Evolutionary conservation across 2,113 vertebrate genomes (phyloP), one percentile per base, ranked within the genome.

Genomic region (Balaeniceps rex): DNA sequence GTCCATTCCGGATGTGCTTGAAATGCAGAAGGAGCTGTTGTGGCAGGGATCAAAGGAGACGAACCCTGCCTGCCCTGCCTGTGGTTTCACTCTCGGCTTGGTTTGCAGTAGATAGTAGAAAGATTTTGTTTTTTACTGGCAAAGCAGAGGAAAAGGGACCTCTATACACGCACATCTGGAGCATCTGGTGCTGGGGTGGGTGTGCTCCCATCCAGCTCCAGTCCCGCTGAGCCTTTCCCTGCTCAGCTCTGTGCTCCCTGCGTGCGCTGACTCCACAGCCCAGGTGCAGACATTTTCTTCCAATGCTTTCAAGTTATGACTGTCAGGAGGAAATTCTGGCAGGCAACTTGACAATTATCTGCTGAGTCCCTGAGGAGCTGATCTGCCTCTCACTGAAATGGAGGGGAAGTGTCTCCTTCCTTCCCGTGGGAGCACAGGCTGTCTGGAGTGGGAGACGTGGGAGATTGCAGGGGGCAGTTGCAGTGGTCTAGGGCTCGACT

Each of bases 201-300:
- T 11, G 58, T 2, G 58, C 5, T 49, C 46, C 55, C 80, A 10
- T 9, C 14, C 87, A 9, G 42, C 64, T 5, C 72, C 28, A 10
- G 21, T 36, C 65, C 54, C 26, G 1, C 49, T 33, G 28, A 57
- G 42, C 66, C 24, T 47, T 22, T 16, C 60, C 71, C 64, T 1
- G 44, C 57, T 23, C 38, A 2, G 78, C 78, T 26, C 55, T 1
- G 3, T 0, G 6, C n/a, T 44, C 80, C 34, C 76, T 0, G 38
- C 3, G 65, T 3, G 0, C 10, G 4, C 82, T 31, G 55, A 46
- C 71, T 71, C 68, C 31, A 0, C 63, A 65, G 83, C 76, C 88
- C 93, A 40, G 89, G 87, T 81, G 94, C 94, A 63, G 95, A 95
- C 94, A 96, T 97, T 96, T 96, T 91, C 91, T 88, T 71, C 87